Conservation (phyloP, 2,113 vertebrate genomes). For the Vidua chalybeata region DNA sequence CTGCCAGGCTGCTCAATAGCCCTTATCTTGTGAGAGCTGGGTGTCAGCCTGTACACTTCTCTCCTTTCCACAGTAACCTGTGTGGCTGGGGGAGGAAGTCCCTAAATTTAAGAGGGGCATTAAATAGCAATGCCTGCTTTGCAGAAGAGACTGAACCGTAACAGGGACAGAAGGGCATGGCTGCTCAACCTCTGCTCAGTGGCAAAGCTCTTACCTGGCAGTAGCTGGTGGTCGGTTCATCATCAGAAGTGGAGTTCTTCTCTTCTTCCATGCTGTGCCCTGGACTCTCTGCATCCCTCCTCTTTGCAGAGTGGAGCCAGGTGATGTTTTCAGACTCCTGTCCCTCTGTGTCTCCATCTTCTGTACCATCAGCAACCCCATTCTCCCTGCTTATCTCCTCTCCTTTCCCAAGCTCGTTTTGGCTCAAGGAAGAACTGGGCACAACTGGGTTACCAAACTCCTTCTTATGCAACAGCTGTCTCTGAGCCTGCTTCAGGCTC, state of each 20-base stretch:
- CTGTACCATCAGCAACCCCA: constrained; percentile 63
- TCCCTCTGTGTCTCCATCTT: constrained; percentile 71
- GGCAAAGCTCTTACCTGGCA: constrained; percentile 72
- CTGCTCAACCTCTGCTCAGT: background rate
- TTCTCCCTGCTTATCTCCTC: constrained; percentile 64
- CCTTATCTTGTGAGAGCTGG: background rate
- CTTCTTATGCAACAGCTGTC: constrained; percentile 84
- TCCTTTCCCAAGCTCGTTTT: constrained; percentile 58
- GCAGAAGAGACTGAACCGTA: background rate
- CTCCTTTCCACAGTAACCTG: background rate
- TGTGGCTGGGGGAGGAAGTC: background rate
- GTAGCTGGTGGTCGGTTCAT: constrained; percentile 75
- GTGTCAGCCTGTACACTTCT: background rate
- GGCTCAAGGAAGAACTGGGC: constrained; percentile 72
- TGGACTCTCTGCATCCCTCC: constrained; percentile 57
- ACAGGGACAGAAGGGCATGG: background rate
- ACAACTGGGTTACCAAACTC: constrained; percentile 85
- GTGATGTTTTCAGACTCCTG: constrained; percentile 60
- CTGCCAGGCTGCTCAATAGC: background rate
- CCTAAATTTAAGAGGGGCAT: background rate
- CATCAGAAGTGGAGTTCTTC: constrained; percentile 64
- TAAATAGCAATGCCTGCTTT: background rate
- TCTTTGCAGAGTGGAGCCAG: constrained; percentile 60
- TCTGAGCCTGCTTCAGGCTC: constrained; percentile 89
- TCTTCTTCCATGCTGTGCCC: constrained; percentile 60